These are phyloP conservation scores for Limnephilus marmoratus DNA, from an alignment of 2,888 invertebrate genomes.

Conservation along the genomic window DNA sequence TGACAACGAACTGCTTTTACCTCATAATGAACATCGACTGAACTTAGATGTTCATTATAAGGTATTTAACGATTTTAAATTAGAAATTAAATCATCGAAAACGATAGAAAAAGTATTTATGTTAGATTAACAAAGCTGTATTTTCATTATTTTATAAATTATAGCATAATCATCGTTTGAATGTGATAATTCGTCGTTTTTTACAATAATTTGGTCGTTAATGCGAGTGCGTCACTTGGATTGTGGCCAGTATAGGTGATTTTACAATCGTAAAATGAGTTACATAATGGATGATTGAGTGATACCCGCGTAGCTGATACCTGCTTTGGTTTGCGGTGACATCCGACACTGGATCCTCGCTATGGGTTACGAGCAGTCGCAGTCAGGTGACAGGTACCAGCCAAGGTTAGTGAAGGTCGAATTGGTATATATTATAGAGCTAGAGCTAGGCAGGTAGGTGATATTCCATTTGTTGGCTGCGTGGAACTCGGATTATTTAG, in stretches of 20 bases:
- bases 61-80: neutral
- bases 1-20: neutral
- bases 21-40: too few species aligned
- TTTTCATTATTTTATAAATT: too few species aligned
- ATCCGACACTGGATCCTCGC: neutral
- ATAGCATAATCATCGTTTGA: too few species aligned
- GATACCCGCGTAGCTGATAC: slow-evolving; percentile 20
- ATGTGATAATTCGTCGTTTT: too few species aligned
- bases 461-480: neutral
- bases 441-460: neutral
- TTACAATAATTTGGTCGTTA: too few species aligned
- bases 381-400: neutral
- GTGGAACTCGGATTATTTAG: neutral
- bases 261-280: neutral
- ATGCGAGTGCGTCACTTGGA: neutral
- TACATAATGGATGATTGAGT: neutral
- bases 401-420: slow-evolving; percentile 41
- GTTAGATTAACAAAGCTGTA: too few species aligned
- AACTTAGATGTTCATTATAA: neutral
- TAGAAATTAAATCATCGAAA: neutral
- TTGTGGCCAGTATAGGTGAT: neutral
- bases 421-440: neutral
- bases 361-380: neutral
- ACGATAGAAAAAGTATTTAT: neutral
- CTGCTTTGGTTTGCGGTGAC: slow-evolving; percentile 20